Percentiles rank a stretch among this genome's conserved stretches.
These are phyloP conservation scores for Chaetura pelagica DNA, from an alignment of 2,113 vertebrate species.

Conservation along the genomic window DNA sequence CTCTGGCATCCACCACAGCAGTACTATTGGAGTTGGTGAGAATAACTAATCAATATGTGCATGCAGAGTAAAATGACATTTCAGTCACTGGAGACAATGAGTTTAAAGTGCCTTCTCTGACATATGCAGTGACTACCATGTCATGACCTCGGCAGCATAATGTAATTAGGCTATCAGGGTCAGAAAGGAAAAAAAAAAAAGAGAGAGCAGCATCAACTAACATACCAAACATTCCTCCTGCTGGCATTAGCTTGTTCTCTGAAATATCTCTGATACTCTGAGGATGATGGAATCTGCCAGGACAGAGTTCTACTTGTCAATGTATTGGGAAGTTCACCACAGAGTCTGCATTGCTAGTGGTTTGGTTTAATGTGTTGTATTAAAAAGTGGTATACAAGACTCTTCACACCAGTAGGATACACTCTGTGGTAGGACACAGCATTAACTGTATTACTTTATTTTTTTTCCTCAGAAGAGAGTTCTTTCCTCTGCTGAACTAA, in stretches of 20 bases:
- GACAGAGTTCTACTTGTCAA: background rate
- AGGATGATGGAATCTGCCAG: background rate
- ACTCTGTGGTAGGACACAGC: background rate
- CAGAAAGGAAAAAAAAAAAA: background rate
- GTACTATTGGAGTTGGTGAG: background rate
- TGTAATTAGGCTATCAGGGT: background rate
- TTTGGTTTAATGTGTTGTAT: background rate
- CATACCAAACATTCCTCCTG: background rate
- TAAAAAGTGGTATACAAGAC: too few relatives aligned
- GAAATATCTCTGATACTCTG: background rate
- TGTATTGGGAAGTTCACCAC: background rate
- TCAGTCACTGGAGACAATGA: conserved; percentile 2
- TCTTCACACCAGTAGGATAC: background rate
- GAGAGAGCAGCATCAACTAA: background rate
- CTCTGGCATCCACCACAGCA: background rate
- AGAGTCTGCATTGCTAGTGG: background rate
- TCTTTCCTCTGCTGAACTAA: background rate
- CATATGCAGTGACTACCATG: background rate
- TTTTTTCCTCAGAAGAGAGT: background rate
- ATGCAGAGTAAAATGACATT: background rate
- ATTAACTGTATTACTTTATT: background rate
- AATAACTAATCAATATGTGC: background rate
- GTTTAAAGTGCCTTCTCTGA: background rate
- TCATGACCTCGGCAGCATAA: background rate
- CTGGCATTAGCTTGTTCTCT: background rate